Evolutionary conservation across 2,888 invertebrate genomes (phyloP).

Genomic region (Thereva unica): DNA sequence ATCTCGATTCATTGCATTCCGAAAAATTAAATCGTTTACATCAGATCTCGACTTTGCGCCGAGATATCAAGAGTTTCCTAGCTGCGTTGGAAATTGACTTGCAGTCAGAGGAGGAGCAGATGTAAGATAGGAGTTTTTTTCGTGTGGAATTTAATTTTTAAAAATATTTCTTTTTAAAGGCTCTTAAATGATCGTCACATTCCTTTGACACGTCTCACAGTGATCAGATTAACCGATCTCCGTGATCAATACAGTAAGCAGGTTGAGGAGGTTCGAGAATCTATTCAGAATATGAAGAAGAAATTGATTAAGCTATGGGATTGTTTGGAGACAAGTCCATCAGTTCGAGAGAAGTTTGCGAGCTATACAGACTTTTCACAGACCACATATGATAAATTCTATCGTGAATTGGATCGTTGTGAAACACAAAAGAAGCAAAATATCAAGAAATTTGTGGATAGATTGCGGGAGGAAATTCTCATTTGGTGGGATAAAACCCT

Average conservation of each 20-base stretch:
- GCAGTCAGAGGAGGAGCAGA: slow-evolving; percentile 49
- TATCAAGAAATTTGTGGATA: slow-evolving; percentile 63
- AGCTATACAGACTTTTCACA: slow-evolving; percentile 52
- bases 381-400: slow-evolving; percentile 52
- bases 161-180: slow-evolving; percentile 35
- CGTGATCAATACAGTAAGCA: slow-evolving; percentile 63
- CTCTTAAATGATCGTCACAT: slow-evolving; percentile 61
- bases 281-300: slow-evolving; percentile 66
- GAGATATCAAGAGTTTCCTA: slow-evolving; percentile 55
- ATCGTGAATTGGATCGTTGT: slow-evolving; percentile 73
- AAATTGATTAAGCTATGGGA: slow-evolving; percentile 73
- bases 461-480: slow-evolving; percentile 71
- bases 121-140: slow-evolving; percentile 1
- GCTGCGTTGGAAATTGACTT: slow-evolving; percentile 53
- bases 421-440: slow-evolving; percentile 77
- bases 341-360: slow-evolving; percentile 67
- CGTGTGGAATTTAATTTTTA: slow-evolving; percentile 5
- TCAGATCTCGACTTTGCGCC: slow-evolving; percentile 52
- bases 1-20: slow-evolving; percentile 65
- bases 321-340: slow-evolving; percentile 69
- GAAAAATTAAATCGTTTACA: slow-evolving; percentile 64
- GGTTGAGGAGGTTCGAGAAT: slow-evolving; percentile 62
- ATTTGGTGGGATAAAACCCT: slow-evolving; percentile 79
- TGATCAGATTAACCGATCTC: slow-evolving; percentile 65
- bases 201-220: slow-evolving; percentile 65